Evolutionary conservation across 2,113 vertebrate species (phyloP).

Genomic region (Lichenostomus cassidix): DNA sequence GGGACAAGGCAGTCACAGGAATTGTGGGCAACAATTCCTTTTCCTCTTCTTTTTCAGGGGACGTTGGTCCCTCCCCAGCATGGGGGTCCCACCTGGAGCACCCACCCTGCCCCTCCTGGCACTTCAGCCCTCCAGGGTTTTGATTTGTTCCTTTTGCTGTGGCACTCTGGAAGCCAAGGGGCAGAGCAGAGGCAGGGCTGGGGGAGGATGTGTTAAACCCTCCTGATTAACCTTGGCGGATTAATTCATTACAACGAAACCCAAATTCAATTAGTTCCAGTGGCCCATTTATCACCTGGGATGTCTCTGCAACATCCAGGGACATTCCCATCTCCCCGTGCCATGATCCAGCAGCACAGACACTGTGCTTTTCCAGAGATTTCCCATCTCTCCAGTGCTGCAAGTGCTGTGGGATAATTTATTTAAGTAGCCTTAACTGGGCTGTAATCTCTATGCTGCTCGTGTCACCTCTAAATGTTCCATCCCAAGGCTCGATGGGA

Average conservation of each 20-base stretch:
- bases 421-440: neutral
- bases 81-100: neutral
- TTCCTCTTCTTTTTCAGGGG: neutral
- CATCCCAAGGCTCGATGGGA: conserved; percentile 27
- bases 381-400: neutral
- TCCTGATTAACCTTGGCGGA: neutral
- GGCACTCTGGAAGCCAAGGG: neutral
- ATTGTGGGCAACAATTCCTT: neutral
- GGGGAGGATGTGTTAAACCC: neutral
- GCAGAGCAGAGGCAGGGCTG: neutral
- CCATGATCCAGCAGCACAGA: accelerated
- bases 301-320: accelerated
- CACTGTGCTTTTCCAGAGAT: accelerated
- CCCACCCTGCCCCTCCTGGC: neutral
- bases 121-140: neutral
- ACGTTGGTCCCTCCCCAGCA: accelerated
- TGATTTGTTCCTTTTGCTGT: neutral
- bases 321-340: neutral
- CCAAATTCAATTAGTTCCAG: neutral
- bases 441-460: conserved; percentile 10
- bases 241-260: neutral
- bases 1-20: neutral
- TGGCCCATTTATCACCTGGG: neutral
- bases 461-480: conserved; percentile 11
- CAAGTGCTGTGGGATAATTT: neutral